Base-by-base conservation (phyloP, 2,113 vertebrate genomes). In the Onychorhynchus coronatus region DNA sequence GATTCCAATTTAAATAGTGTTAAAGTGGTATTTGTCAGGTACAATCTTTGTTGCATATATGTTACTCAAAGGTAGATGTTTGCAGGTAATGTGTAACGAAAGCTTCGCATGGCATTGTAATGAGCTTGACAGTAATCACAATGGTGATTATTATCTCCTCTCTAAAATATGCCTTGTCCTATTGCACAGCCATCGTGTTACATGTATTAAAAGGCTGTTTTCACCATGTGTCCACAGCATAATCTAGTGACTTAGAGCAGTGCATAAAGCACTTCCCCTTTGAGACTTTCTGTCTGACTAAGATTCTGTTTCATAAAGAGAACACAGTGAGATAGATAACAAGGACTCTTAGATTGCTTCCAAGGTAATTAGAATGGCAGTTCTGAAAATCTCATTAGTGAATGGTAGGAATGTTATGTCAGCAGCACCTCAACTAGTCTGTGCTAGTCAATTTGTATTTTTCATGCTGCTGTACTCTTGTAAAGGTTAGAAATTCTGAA, bases 361-460 rank as follows among this genome's bases (percentile, higher is more conserved):
- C 62, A 74, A 67, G 65, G 77, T 91, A 91, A 96, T 95, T 95
- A 88, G 82, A 94, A 85, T 95, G 92, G 88, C 89, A 93, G 71
- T 83, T 94, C 42, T 84, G 75, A 78, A 94, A 85, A 66, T 88
- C 59, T 93, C 39, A 59, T 88, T 93, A 94, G 55, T 59, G 59
- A 82, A 58, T 67, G 39, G 31, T 62, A 80, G 50, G 59, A 58
- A 50, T 41, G 67, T 86, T 93, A 49, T 49, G 75, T 85, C 71
- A 94, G 82, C 67, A 67, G 82, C 23, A 71, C 73, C 9, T 96
- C 76, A 71, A 11, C 63, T 84, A 44, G 65, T 81, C 61, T 65
- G 47, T 84, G 25, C 8, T 4, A 87, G 91, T 93, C 84, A 80
- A 1, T 84, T 79, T 91, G 58, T 46, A 41, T 95, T 95, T 91